A percentile compares a stretch with the other conserved stretches of the same genome.
phyloP scores from a whole-genome alignment of 2,888 invertebrate species.

The Agrotis puta region DNA sequence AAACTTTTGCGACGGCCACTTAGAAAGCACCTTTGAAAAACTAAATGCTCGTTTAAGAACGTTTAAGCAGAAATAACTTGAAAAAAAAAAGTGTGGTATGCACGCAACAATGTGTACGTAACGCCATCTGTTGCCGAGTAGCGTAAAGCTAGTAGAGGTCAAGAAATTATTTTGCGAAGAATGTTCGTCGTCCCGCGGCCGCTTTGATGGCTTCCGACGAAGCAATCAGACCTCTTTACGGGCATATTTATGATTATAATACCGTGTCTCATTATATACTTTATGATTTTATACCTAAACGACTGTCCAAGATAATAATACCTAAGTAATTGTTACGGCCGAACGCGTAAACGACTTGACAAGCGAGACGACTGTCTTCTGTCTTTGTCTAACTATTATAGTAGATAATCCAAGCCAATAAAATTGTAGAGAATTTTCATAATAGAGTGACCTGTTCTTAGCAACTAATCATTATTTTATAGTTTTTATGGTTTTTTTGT shows the following conservation, averaged over 20 bases:
- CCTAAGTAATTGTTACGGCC: conserved; percentile 84
- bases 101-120: conserved; percentile 83
- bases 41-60: conserved; percentile 88
- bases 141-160: conserved; percentile 83
- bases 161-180: conserved; percentile 84
- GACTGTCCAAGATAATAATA: conserved; percentile 82
- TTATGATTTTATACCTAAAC: conserved; percentile 89
- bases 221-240: conserved; percentile 90
- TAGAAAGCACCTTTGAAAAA: conserved; percentile 90
- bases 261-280: conserved; percentile 89
- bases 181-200: conserved; percentile 85
- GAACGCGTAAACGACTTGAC: conserved; percentile 77
- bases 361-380: conserved; percentile 65
- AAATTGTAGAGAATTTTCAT: conserved; percentile 45
- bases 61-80: conserved; percentile 87
- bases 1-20: conserved; percentile 83
- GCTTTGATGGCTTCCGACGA: conserved; percentile 90
- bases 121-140: conserved; percentile 89
- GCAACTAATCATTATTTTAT: conserved; percentile 25
- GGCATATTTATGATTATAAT: conserved; percentile 91
- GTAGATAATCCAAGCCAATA: conserved; percentile 32
- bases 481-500: conserved; percentile 49
- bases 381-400: conserved; percentile 45
- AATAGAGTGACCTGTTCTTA: conserved; percentile 26
- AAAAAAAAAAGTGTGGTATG: conserved; percentile 84